phyloP scores from a whole-genome alignment of 2,888 invertebrate species.

The Capitulum mitella region DNA sequence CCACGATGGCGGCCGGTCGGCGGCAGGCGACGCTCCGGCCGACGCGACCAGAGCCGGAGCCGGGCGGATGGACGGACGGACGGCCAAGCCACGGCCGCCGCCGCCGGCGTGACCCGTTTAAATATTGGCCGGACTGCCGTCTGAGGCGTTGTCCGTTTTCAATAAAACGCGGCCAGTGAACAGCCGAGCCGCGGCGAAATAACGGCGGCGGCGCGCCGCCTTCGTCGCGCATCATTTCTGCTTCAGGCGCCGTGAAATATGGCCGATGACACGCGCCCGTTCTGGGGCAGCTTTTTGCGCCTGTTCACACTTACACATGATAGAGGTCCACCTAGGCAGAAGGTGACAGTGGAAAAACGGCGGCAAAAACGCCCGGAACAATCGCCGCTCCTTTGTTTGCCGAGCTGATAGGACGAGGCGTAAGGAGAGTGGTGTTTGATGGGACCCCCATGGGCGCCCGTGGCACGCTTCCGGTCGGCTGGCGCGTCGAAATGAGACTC shows the following conservation, averaged over 20 bases:
- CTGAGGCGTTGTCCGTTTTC: neutral
- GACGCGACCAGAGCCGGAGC: neutral
- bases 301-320: constrained; percentile 25
- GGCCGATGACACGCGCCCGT: constrained; percentile 10
- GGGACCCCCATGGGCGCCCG: neutral
- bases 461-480: neutral
- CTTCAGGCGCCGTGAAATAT: constrained; percentile 6
- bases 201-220: neutral
- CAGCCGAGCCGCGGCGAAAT: neutral
- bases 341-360: constrained; percentile 21
- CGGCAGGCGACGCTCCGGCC: neutral
- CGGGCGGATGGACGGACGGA: neutral
- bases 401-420: neutral
- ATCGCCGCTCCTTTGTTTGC: constrained; percentile 5
- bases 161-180: neutral
- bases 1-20: neutral
- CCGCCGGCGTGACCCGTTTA: neutral
- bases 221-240: neutral
- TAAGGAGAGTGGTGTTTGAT: neutral
- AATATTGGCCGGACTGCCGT: neutral
- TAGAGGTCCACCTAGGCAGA: constrained; percentile 4
- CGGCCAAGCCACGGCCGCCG: neutral
- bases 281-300: neutral
- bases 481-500: no score
- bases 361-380: constrained; percentile 1